These are phyloP conservation scores for Hystrix brachyura DNA, from an alignment of 2,113 vertebrate species.

Conservation along the genomic window DNA sequence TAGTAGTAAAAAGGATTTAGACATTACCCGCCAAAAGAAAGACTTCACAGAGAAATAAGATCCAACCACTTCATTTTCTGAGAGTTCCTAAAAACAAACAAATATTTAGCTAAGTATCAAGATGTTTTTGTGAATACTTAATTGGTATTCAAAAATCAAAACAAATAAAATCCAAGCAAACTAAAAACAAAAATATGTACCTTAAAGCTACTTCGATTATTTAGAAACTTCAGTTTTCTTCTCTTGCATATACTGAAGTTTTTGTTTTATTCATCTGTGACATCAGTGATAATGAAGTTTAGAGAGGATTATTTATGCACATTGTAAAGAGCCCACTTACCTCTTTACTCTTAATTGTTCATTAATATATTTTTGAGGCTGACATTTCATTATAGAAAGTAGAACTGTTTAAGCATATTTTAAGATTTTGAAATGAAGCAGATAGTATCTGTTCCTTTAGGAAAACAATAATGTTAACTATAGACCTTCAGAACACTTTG, in stretches of 20 bases:
- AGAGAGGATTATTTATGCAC: not conserved
- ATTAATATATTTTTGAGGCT: conserved; percentile 17
- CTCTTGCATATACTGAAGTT: not conserved
- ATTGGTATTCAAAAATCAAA: conserved; percentile 48
- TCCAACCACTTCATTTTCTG: conserved; percentile 83
- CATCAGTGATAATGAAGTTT: not conserved
- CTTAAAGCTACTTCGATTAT: not conserved
- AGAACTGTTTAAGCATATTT: conserved; percentile 17
- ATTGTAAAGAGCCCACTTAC: conserved; percentile 66
- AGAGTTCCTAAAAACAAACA: conserved; percentile 83
- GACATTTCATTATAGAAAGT: conserved; percentile 41
- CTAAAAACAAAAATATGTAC: not conserved
- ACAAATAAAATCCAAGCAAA: conserved; percentile 54
- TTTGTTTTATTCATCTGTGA: not conserved
- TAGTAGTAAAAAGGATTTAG: conserved; percentile 65
- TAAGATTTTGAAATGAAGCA: conserved; percentile 33
- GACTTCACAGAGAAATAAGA: conserved; percentile 84
- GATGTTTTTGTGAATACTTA: conserved; percentile 13
- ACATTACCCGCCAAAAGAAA: conserved; percentile 85
- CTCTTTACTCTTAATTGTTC: conserved; percentile 26
- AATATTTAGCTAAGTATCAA: conserved; percentile 75
- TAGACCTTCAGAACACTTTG: not conserved
- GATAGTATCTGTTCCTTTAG: conserved; percentile 23
- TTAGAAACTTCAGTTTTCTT: not conserved
- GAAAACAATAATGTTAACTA: conserved; percentile 5